These are phyloP conservation scores for Ctenoplectra terminalis DNA, from an alignment of 1,140 invertebrate genomes.

Conservation along the genomic window DNA sequence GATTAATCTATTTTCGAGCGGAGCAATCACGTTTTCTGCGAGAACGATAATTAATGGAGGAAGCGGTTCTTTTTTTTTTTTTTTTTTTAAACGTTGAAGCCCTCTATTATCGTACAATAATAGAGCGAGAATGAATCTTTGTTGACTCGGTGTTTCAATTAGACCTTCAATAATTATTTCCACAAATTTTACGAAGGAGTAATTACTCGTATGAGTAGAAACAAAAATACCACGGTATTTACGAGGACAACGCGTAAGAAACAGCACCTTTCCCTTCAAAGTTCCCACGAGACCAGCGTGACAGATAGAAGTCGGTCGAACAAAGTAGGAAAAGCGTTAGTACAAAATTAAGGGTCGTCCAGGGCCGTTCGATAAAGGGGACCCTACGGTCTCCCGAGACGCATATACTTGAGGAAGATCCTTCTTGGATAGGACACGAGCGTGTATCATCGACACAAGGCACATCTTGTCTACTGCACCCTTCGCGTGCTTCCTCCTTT, in stretches of 20 bases:
- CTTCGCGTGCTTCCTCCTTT: conserved; percentile 39
- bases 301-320: conserved; percentile 60
- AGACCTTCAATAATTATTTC: background rate
- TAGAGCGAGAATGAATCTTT: background rate
- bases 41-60: conserved; percentile 5
- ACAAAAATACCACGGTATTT: conserved; percentile 20
- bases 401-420: conserved; percentile 67
- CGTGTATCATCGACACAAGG: conserved; percentile 41
- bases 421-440: conserved; percentile 46
- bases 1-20: conserved; percentile 9
- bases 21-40: conserved; percentile 1
- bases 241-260: background rate
- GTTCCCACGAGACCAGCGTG: conserved; percentile 52
- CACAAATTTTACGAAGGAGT: background rate
- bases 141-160: background rate
- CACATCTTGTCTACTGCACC: conserved; percentile 24
- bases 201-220: background rate
- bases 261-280: conserved; percentile 23
- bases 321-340: conserved; percentile 64
- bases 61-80: no score
- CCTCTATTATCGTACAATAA: no score
- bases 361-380: conserved; percentile 60
- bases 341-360: conserved; percentile 72
- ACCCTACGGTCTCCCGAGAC: conserved; percentile 55
- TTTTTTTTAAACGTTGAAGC: no score